Percentiles rank a stretch among this genome's conserved stretches.
Conservation (phyloP, 2,113 vertebrate genomes). For the Coracopsis vasa region DNA sequence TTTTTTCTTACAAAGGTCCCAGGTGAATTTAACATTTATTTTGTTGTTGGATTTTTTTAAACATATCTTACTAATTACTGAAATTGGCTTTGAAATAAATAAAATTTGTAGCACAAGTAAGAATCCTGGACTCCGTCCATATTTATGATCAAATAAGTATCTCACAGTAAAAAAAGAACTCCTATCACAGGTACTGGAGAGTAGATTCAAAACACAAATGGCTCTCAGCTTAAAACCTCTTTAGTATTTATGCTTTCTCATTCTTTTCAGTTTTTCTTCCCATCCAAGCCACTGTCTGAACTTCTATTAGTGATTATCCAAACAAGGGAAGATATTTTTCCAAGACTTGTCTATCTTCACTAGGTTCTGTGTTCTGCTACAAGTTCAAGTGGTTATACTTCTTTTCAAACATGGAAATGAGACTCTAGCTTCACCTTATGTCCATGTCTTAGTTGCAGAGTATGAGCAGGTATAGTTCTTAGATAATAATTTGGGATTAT, state of each 20-base stretch:
- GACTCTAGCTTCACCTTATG: neutral
- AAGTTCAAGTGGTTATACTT: neutral
- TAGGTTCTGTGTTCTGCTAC: neutral
- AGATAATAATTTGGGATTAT: neutral
- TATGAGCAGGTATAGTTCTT: neutral
- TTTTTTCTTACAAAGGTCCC: neutral
- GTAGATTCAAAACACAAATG: neutral
- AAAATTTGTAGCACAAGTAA: neutral
- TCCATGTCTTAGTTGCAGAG: neutral
- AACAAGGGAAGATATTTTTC: neutral
- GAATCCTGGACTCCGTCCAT: neutral
- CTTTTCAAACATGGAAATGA: neutral
- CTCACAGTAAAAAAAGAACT: neutral
- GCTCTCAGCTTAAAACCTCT: neutral
- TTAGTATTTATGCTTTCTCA: neutral
- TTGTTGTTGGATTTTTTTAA: accelerated
- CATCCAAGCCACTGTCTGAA: neutral
- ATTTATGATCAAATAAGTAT: neutral
- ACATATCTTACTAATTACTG: neutral
- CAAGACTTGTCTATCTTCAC: neutral
- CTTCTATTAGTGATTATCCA: neutral
- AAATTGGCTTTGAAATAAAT: neutral
- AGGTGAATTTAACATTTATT: neutral
- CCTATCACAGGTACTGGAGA: neutral
- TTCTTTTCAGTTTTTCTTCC: neutral